These are phyloP conservation scores for Azemiops feae DNA, from an alignment of 2,113 vertebrate species.

Conservation along the genomic window DNA sequence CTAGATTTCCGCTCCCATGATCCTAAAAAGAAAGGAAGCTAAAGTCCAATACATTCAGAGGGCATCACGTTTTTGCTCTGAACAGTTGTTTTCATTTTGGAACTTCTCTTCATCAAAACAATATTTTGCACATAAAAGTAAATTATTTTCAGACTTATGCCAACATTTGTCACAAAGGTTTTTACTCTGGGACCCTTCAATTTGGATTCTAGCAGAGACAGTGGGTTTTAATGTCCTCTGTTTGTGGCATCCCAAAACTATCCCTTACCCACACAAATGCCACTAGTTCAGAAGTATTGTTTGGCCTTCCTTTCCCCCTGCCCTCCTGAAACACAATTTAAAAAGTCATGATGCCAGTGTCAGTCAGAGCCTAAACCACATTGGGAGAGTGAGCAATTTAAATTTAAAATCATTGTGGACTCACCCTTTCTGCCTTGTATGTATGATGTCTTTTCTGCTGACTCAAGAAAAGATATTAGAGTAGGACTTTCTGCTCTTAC, in stretches of 20 bases:
- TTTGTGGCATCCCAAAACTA: constrained; percentile 63
- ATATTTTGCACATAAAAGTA: constrained; percentile 46
- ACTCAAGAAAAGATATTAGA: not conserved
- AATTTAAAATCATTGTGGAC: constrained; percentile 57
- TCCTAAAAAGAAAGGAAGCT: not conserved
- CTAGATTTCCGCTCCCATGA: not conserved
- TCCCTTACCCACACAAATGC: constrained; percentile 65
- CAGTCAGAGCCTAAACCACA: constrained; percentile 52
- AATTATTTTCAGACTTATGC: constrained; percentile 66
- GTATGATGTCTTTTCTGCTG: not conserved
- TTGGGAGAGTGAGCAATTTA: constrained; percentile 59
- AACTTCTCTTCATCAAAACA: constrained; percentile 50
- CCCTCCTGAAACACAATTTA: constrained; percentile 70
- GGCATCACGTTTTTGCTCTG: not conserved
- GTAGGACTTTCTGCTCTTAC: not conserved
- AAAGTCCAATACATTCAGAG: not conserved
- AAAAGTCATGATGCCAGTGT: constrained; percentile 6
- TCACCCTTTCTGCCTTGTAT: constrained; percentile 52
- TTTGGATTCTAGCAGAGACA: constrained; percentile 68
- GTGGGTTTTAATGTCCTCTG: constrained; percentile 68
- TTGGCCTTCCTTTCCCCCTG: constrained; percentile 46
- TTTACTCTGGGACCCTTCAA: constrained; percentile 59
- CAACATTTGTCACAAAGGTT: constrained; percentile 52
- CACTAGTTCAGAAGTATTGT: constrained; percentile 44
- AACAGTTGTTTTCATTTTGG: constrained; percentile 8